Conservation (phyloP, 2,797 vertebrate species). For the Chaenodraco wilsoni region DNA sequence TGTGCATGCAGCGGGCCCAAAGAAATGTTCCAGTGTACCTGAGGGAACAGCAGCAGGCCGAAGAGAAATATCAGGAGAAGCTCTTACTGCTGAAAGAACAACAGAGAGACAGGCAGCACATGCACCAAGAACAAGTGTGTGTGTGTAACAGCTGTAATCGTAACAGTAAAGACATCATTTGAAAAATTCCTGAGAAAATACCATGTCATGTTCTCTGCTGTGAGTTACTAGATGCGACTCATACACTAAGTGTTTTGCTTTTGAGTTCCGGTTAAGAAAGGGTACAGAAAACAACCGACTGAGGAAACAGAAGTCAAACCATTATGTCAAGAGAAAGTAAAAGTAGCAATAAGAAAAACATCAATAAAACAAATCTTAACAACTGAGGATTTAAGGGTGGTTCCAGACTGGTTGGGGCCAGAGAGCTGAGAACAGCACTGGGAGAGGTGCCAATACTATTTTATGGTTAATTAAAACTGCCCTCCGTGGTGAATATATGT, state of each 20-base stretch:
- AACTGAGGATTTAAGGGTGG: conserved; percentile 8
- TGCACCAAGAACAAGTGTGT: conserved; percentile 80
- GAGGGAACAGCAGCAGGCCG: conserved; percentile 70
- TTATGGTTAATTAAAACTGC: conserved; percentile 17
- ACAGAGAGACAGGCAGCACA: conserved; percentile 75
- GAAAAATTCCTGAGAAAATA: background rate
- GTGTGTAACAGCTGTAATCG: background rate
- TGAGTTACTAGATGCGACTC: background rate
- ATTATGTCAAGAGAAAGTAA: background rate
- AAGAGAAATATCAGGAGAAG: conserved; percentile 78
- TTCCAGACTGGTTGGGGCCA: conserved; percentile 15
- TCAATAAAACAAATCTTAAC: background rate
- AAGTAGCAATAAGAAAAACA: conserved; percentile 10
- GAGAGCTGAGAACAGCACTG: conserved; percentile 12
- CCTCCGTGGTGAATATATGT: background rate
- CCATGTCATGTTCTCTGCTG: background rate
- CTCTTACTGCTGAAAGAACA: conserved; percentile 79
- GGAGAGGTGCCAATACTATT: conserved; percentile 14
- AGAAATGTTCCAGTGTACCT: conserved; percentile 76
- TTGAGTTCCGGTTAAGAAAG: background rate
- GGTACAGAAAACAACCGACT: background rate
- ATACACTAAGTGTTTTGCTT: background rate
- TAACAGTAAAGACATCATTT: background rate
- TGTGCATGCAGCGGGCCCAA: conserved; percentile 86
- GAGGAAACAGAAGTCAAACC: conserved; percentile 10